A percentile compares a stretch with the other conserved stretches of the same genome.
Evolutionary conservation across 92 coral and sea anemone genomes (phyloP).

Genomic region (Paragorgia papillata): DNA sequence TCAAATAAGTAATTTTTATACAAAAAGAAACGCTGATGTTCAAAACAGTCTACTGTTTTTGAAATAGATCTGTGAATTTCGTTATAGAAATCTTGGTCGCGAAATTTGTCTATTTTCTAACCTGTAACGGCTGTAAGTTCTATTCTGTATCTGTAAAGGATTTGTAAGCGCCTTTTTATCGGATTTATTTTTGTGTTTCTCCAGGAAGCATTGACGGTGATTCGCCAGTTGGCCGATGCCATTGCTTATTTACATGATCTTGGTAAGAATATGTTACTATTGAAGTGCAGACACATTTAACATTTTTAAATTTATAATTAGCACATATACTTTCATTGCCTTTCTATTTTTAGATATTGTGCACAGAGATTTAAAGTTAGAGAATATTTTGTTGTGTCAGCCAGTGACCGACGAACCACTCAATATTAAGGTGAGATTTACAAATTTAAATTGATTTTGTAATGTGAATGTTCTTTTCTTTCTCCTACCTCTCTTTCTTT

Average conservation of each 20-base stretch:
- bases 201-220: slow-evolving; percentile 95
- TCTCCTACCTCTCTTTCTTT: background rate
- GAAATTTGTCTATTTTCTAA: too few relatives aligned
- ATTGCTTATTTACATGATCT: slow-evolving; percentile 93
- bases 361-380: slow-evolving; percentile 92
- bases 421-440: slow-evolving; percentile 73
- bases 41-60: too few relatives aligned
- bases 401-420: slow-evolving; percentile 88
- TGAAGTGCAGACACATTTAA: background rate
- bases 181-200: background rate
- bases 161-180: background rate
- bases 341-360: slow-evolving; percentile 75
- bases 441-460: background rate
- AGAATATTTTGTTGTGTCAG: slow-evolving; percentile 92
- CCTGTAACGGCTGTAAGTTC: too few relatives aligned
- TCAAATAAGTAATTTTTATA: too few relatives aligned
- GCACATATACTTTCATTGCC: background rate
- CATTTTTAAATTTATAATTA: background rate
- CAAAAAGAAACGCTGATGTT: too few relatives aligned
- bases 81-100: too few relatives aligned
- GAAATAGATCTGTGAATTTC: too few relatives aligned
- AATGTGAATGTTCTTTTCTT: background rate
- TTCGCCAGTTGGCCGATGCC: slow-evolving; percentile 94
- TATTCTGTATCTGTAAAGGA: too few relatives aligned
- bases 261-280: slow-evolving; percentile 55